phyloP scores from a whole-genome alignment of 1,140 invertebrate species.

The Pseudomyrmex flavicornis region DNA sequence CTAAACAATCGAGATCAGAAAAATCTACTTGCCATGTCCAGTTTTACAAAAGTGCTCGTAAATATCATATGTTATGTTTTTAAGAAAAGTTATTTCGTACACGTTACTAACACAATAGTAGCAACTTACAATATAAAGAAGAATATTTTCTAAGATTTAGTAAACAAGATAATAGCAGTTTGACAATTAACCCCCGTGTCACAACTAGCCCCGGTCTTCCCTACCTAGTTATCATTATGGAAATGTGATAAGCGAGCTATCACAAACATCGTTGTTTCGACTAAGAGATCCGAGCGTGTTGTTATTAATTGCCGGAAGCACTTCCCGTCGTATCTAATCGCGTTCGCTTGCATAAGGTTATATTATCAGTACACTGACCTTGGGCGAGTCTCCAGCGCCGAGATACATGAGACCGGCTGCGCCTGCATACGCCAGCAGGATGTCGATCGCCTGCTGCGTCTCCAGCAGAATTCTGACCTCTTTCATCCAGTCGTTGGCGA shows the following conservation, averaged over 20 bases:
- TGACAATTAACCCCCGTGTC: too few relatives aligned
- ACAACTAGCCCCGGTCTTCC: too few relatives aligned
- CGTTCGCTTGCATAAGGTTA: background rate
- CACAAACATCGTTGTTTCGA: background rate
- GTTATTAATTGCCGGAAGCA: constrained; percentile 33
- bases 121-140: too few relatives aligned
- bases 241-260: constrained; percentile 23
- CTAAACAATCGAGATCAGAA: too few relatives aligned
- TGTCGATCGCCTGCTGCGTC: constrained; percentile 95
- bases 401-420: constrained; percentile 90
- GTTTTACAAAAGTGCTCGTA: too few relatives aligned
- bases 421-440: constrained; percentile 93
- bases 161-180: too few relatives aligned
- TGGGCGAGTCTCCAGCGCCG: constrained; percentile 70
- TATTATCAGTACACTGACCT: constrained; percentile 71
- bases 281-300: too few relatives aligned
- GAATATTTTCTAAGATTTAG: too few relatives aligned
- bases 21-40: too few relatives aligned
- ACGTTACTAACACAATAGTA: too few relatives aligned
- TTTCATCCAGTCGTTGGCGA: constrained; percentile 94
- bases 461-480: constrained; percentile 94
- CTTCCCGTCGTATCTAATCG: constrained; percentile 25
- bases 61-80: too few relatives aligned
- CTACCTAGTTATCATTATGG: background rate
- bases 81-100: too few relatives aligned